Conservation (phyloP, 2,797 vertebrate species). For the Calcarius lapponicus region DNA sequence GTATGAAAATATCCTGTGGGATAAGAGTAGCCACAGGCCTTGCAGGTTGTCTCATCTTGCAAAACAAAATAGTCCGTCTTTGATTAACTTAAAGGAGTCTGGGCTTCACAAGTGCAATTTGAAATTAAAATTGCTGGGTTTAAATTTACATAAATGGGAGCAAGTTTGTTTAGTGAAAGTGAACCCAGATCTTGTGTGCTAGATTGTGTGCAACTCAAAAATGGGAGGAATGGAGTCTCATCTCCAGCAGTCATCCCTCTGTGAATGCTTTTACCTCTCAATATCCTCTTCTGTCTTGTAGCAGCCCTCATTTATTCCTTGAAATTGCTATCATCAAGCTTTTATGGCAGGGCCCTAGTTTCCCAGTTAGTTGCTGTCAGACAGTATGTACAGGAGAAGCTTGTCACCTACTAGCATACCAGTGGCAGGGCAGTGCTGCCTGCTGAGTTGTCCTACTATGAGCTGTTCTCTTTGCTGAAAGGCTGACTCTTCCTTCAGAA, state of each 20-base stretch:
- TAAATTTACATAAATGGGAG: background rate
- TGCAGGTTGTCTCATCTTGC: background rate
- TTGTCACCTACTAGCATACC: background rate
- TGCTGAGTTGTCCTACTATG: background rate
- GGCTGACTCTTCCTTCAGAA: background rate
- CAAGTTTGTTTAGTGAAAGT: conserved; percentile 9
- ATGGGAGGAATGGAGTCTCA: background rate
- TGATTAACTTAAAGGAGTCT: background rate
- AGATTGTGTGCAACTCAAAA: background rate
- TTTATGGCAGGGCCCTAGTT: background rate
- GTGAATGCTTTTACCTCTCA: background rate
- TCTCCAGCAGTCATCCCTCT: background rate
- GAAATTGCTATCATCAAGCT: background rate
- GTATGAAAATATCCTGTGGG: background rate
- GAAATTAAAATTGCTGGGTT: conserved; percentile 13
- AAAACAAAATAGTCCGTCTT: background rate
- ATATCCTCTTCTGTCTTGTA: background rate
- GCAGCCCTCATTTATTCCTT: background rate
- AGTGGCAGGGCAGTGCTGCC: background rate
- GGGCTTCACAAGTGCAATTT: conserved; percentile 36
- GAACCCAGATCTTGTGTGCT: background rate
- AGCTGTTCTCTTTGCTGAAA: background rate
- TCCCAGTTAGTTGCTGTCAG: background rate
- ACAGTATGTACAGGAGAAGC: background rate
- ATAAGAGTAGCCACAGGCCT: background rate